Evolutionary conservation across 2,797 vertebrate genomes (phyloP).

Genomic region (Mallotus villosus): DNA sequence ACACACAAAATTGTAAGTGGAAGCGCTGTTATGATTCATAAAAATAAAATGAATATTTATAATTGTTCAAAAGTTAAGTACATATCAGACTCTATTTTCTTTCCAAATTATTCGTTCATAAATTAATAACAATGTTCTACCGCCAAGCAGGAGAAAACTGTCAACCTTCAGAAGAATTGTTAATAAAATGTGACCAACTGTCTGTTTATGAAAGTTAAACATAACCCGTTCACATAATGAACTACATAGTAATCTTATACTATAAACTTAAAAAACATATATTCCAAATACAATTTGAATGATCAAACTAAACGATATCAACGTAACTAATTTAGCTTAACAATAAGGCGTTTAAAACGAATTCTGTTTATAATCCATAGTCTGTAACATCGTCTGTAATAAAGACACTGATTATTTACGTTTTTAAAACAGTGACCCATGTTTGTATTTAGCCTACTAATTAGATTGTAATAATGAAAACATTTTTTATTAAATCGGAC

Average conservation of each 20-base stretch:
- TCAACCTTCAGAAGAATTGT: not conserved
- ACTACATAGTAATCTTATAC: not conserved
- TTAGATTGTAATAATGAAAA: not conserved
- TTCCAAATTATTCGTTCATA: conserved; percentile 13
- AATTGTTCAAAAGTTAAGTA: not conserved
- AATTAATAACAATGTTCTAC: not conserved
- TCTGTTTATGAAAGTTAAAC: not conserved
- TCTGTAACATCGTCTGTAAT: no score
- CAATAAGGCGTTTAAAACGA: not conserved
- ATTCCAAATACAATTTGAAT: not conserved
- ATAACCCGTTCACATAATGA: not conserved
- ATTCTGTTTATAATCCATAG: no score
- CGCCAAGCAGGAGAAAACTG: not conserved
- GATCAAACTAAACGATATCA: not conserved
- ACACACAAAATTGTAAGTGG: not conserved
- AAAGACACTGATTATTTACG: not conserved
- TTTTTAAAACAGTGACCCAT: not conserved
- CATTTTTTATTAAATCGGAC: not conserved
- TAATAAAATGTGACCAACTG: not conserved
- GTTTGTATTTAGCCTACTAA: not conserved
- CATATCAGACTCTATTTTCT: not conserved
- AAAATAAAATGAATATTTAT: not conserved
- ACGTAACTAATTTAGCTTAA: not conserved
- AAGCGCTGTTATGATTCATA: not conserved
- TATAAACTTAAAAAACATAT: not conserved